phyloP scores from a whole-genome alignment of 2,113 vertebrate genomes.

The Gymnarchus niloticus region DNA sequence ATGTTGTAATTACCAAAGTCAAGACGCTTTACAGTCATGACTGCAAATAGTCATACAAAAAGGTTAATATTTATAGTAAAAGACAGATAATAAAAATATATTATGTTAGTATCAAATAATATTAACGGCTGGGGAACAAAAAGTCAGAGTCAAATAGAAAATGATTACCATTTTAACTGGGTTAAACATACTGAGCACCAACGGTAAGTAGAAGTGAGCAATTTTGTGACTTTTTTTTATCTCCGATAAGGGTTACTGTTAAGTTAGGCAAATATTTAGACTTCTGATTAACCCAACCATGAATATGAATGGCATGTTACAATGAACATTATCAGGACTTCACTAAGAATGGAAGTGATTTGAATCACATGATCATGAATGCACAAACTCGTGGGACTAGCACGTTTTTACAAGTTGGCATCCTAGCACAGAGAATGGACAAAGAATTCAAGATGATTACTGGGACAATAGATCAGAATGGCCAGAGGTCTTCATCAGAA shows the following conservation, averaged over 20 bases:
- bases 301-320: too few relatives aligned
- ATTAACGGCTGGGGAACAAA: too few relatives aligned
- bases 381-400: background rate
- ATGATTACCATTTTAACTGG: too few relatives aligned
- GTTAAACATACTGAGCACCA: too few relatives aligned
- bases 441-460: background rate
- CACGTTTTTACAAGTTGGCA: background rate
- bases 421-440: background rate
- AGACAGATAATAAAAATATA: too few relatives aligned
- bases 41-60: background rate
- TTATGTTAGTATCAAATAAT: too few relatives aligned
- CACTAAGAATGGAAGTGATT: background rate
- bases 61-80: background rate
- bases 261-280: background rate
- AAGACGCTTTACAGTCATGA: too few relatives aligned
- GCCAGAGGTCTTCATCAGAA: background rate
- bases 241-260: background rate
- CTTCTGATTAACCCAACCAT: too few relatives aligned
- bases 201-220: too few relatives aligned
- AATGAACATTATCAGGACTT: too few relatives aligned
- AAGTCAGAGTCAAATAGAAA: too few relatives aligned
- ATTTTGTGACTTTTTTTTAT: too few relatives aligned
- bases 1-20: background rate
- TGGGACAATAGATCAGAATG: background rate
- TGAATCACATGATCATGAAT: background rate